Conservation (phyloP, 2,113 vertebrate species). For the Oreotragus oreotragus region DNA sequence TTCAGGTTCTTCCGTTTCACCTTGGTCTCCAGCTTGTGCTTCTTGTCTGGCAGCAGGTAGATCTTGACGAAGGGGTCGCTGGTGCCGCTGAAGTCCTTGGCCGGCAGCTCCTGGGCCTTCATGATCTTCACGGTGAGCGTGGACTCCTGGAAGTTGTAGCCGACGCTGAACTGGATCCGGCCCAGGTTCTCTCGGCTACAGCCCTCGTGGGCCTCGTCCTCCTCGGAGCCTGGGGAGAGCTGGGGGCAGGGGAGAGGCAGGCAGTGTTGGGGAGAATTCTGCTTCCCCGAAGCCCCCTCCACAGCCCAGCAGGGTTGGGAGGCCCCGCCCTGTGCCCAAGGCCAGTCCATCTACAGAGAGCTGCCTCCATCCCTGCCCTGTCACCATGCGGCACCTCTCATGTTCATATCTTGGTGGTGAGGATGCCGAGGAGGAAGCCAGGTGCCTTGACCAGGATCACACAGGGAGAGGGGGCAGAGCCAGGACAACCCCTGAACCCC, state of each 20-base stretch:
- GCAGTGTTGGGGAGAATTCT: background rate
- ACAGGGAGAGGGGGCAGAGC: background rate
- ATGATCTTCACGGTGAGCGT: constrained; percentile 98
- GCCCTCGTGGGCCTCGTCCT: constrained; percentile 92
- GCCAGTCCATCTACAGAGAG: background rate
- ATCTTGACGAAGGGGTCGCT: constrained; percentile 99
- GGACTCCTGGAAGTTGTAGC: constrained; percentile 99
- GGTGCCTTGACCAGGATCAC: background rate
- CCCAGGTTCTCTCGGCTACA: constrained; percentile 94
- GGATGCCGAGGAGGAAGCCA: background rate
- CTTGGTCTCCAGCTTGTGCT: constrained; percentile 99
- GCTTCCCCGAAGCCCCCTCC: background rate
- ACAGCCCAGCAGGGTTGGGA: background rate
- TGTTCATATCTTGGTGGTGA: background rate
- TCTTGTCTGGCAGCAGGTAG: constrained; percentile 98
- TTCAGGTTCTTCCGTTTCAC: constrained; percentile 99
- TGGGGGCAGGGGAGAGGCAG: constrained; percentile 30
- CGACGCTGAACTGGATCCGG: constrained; percentile 98
- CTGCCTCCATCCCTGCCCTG: background rate
- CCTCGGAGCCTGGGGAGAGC: constrained; percentile 97
- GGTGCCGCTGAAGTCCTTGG: constrained; percentile 99
- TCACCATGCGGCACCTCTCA: fast-evolving
- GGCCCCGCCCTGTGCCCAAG: background rate
- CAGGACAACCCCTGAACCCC: background rate
- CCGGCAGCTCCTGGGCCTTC: constrained; percentile 96